phyloP scores from a whole-genome alignment of 2,888 invertebrate species.

The Periphyllus acericola region DNA sequence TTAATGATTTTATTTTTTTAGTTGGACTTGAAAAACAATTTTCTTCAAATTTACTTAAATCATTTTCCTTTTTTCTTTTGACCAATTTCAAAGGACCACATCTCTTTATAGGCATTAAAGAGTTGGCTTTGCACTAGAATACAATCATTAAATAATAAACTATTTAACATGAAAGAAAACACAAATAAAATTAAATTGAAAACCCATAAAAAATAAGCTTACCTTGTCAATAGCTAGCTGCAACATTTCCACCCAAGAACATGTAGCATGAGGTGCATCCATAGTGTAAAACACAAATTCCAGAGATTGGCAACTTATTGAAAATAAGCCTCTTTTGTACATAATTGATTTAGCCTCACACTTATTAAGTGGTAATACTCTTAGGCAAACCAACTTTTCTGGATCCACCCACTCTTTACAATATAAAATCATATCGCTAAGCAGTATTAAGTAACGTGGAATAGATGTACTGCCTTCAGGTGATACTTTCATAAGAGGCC shows the following conservation, averaged over 20 bases:
- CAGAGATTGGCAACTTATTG: slow-evolving; percentile 70
- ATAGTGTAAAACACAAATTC: slow-evolving; percentile 60
- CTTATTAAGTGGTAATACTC: slow-evolving; percentile 77
- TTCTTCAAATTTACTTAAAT: slow-evolving; percentile 31
- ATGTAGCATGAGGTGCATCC: slow-evolving; percentile 68
- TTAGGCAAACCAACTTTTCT: slow-evolving; percentile 74
- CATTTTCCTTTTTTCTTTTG: slow-evolving; percentile 69
- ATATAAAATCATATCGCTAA: slow-evolving; percentile 80
- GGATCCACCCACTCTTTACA: slow-evolving; percentile 74
- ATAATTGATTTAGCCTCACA: slow-evolving; percentile 74
- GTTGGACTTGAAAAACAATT: slow-evolving; percentile 61
- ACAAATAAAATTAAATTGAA: not conserved
- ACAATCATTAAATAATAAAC: not conserved
- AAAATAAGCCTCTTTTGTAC: slow-evolving; percentile 72
- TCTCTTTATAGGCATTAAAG: slow-evolving; percentile 74
- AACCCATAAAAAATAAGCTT: not conserved
- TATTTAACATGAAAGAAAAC: not conserved
- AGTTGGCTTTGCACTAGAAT: slow-evolving; percentile 70
- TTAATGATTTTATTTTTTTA: slow-evolving; percentile 62
- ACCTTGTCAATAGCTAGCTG: slow-evolving; percentile 71
- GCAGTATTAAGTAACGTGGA: slow-evolving; percentile 76
- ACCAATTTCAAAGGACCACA: slow-evolving; percentile 74
- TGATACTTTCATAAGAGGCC: slow-evolving; percentile 72
- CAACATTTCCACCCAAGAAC: slow-evolving; percentile 72
- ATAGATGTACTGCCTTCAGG: slow-evolving; percentile 66